phyloP scores from a whole-genome alignment of 1,140 invertebrate species.

The Caenorhabditis elegans region WBcel235 BX284602.5:7026501-7027000 shows the following conservation, averaged over 20 bases:
- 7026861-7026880: slow-evolving; percentile 56
- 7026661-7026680: slow-evolving; percentile 41
- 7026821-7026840: slow-evolving; percentile 58
- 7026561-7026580: not conserved
- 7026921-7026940: slow-evolving; percentile 57
- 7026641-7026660: slow-evolving; percentile 41
- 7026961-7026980: not conserved
- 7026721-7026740: slow-evolving; percentile 54
- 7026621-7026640: slow-evolving; percentile 39
- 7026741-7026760: slow-evolving; percentile 54
- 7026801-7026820: slow-evolving; percentile 57
- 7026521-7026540: slow-evolving; percentile 56
- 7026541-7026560: slow-evolving; percentile 59
- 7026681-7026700: slow-evolving; percentile 54
- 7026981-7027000: slow-evolving; percentile 56
- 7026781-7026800: slow-evolving; percentile 43
- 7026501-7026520: slow-evolving; percentile 47
- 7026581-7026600: not conserved
- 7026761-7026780: slow-evolving; percentile 53
- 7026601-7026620: slow-evolving; percentile 12
- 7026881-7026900: slow-evolving; percentile 63
- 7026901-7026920: slow-evolving; percentile 58
- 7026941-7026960: slow-evolving; percentile 15
- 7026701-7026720: slow-evolving; percentile 60
- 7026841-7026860: slow-evolving; percentile 60